Percentiles rank a stretch among this genome's conserved stretches.
These are phyloP conservation scores for Gymnocheta viridis DNA, from an alignment of 2,888 invertebrate genomes.

Conservation along the genomic window DNA sequence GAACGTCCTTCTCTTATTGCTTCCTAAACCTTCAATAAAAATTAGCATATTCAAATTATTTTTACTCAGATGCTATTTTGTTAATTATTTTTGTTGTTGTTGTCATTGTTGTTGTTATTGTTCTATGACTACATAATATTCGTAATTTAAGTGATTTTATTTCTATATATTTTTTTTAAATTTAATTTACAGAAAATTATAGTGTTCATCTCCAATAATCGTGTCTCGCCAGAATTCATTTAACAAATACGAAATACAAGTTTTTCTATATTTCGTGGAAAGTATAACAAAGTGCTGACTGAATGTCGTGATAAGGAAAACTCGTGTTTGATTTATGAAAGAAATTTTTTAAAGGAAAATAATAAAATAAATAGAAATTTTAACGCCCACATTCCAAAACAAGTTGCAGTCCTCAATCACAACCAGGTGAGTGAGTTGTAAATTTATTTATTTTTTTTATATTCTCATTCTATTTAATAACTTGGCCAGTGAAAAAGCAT, in stretches of 20 bases:
- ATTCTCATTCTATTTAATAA: not conserved
- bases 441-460: not conserved
- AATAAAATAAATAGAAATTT: not conserved
- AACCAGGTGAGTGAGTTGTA: slow-evolving; percentile 44
- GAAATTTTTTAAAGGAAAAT: not conserved
- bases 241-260: not conserved
- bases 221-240: not conserved
- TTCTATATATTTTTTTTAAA: not conserved
- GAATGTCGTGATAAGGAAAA: not conserved
- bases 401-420: not conserved
- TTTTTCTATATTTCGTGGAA: not conserved
- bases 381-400: slow-evolving; percentile 37
- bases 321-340: not conserved
- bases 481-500: not conserved
- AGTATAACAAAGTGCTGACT: not conserved
- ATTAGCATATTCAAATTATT: not conserved
- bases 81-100: not conserved
- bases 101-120: not conserved
- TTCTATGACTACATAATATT: not conserved
- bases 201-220: slow-evolving; percentile 25
- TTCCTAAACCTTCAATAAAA: not conserved
- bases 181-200: slow-evolving; percentile 48
- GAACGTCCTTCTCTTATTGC: not conserved
- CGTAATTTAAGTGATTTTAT: slow-evolving; percentile 28
- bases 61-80: not conserved